Conservation (phyloP, 2,797 vertebrate genomes). For the Gymnothorax javanicus region DNA sequence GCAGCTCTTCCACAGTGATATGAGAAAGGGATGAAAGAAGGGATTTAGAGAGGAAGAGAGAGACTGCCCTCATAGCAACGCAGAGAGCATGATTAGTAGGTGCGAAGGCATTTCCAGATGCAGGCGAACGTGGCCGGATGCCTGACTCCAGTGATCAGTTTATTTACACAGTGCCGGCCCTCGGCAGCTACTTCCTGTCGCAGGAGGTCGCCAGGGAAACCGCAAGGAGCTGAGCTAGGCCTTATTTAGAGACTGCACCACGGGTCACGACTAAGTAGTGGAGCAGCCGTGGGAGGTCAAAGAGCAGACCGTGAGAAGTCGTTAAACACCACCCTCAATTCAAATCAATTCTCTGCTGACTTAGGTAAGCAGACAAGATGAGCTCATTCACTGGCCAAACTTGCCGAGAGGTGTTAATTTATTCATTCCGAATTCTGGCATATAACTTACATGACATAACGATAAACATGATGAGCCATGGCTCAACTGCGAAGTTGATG, state of each 20-base stretch:
- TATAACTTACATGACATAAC: no score
- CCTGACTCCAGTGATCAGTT: slow-evolving; percentile 43
- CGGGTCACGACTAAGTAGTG: background rate
- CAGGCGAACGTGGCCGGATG: slow-evolving; percentile 48
- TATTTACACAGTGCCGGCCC: slow-evolving; percentile 49
- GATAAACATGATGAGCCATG: background rate
- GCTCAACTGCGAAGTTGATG: background rate
- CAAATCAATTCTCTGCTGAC: background rate
- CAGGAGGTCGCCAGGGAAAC: background rate
- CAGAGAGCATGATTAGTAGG: slow-evolving; percentile 36
- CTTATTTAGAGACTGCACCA: background rate
- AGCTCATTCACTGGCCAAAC: background rate
- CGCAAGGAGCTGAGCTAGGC: background rate
- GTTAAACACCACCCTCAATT: background rate
- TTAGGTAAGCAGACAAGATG: background rate
- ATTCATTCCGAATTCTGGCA: no score
- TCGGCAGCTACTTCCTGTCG: slow-evolving; percentile 1
- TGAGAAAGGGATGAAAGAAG: slow-evolving; percentile 31
- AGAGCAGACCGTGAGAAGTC: background rate
- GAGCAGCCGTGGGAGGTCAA: background rate
- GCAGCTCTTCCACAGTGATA: slow-evolving; percentile 38
- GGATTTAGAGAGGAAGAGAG: slow-evolving; percentile 39
- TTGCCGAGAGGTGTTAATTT: background rate
- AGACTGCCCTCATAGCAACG: slow-evolving; percentile 45
- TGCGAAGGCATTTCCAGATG: slow-evolving; percentile 26